Conservation (phyloP, 2,113 vertebrate genomes). For the Crotalus helleri region DNA sequence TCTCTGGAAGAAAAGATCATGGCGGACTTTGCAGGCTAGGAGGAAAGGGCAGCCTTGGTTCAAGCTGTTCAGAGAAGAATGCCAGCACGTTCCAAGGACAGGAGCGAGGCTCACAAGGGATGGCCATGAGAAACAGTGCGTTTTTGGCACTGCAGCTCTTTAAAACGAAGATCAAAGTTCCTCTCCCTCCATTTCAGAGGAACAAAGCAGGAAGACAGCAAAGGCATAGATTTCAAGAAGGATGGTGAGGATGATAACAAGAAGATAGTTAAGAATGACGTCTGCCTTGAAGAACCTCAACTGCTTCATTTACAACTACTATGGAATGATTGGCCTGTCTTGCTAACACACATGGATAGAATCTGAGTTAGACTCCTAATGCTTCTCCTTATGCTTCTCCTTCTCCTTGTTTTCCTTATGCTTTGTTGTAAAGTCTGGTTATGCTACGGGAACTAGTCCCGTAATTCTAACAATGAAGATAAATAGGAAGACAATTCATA, state of each 20-base stretch:
- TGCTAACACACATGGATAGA: background rate
- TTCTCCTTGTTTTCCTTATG: background rate
- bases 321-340: no score
- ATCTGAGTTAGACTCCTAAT: background rate
- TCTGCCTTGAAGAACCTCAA: background rate
- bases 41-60: background rate
- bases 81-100: background rate
- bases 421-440: background rate
- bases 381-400: background rate
- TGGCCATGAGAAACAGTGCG: background rate
- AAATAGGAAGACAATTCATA: background rate
- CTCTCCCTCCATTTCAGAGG: fast-evolving
- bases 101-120: background rate
- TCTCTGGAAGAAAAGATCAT: background rate
- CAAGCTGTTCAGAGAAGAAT: background rate
- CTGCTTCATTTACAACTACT: background rate
- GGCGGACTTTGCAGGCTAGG: background rate
- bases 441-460: background rate
- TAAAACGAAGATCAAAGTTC: background rate
- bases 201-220: background rate
- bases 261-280: background rate
- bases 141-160: fast-evolving
- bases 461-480: background rate
- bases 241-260: background rate
- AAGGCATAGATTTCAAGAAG: background rate